Conservation (phyloP, 2,888 invertebrate genomes). For the Agonopterix subpropinquella region DNA sequence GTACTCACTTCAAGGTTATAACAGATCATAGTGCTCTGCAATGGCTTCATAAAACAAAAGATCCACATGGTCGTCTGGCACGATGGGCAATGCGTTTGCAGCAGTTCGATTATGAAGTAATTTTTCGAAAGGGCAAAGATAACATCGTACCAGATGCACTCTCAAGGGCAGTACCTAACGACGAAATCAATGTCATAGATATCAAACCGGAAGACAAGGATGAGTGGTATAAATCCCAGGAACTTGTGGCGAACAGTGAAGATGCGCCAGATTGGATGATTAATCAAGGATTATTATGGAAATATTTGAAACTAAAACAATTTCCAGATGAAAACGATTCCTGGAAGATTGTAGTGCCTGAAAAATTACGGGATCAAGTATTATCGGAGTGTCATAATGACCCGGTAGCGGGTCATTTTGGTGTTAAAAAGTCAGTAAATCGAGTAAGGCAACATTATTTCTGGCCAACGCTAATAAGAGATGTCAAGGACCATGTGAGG, state of each 20-base stretch:
- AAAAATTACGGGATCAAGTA: background rate
- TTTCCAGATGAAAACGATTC: constrained; percentile 6
- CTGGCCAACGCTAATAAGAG: constrained; percentile 7
- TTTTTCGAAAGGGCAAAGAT: constrained; percentile 5
- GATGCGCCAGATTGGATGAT: background rate
- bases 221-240: background rate
- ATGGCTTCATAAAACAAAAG: constrained; percentile 5
- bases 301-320: constrained; percentile 5
- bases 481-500: constrained; percentile 5
- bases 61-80: constrained; percentile 10
- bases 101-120: constrained; percentile 9
- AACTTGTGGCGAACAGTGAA: background rate
- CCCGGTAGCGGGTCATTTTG: constrained; percentile 5
- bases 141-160: constrained; percentile 6
- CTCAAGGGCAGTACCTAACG: background rate
- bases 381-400: constrained; percentile 9
- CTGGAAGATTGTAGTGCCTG: constrained; percentile 10
- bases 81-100: constrained; percentile 10
- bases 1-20: constrained; percentile 3
- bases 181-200: background rate
- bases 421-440: constrained; percentile 5
- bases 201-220: background rate
- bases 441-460: constrained; percentile 5
- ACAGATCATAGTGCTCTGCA: constrained; percentile 4
- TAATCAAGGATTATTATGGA: constrained; percentile 4